Percentiles rank a stretch among this genome's conserved stretches.
Evolutionary conservation across 2,113 vertebrate genomes (phyloP).

Genomic region (Petrocephalus zakoni): DNA sequence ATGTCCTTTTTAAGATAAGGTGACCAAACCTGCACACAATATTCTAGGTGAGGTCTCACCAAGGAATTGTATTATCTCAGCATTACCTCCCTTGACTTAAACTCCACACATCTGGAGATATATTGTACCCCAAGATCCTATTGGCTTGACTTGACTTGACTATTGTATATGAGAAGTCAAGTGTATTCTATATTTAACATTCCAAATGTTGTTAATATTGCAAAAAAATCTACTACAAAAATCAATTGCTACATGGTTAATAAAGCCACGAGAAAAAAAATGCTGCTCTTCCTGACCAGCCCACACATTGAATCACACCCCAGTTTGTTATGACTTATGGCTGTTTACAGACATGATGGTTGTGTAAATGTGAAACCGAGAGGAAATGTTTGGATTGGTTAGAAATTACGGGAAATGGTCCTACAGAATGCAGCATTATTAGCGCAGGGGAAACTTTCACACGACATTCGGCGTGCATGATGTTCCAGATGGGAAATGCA

Average conservation of each 20-base stretch:
- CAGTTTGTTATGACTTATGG: not conserved
- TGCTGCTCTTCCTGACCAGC: not conserved
- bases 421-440: not conserved
- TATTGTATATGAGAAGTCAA: not conserved
- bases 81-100: too few relatives aligned
- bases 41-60: too few relatives aligned
- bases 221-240: not conserved
- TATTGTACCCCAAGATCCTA: too few relatives aligned
- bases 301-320: not conserved
- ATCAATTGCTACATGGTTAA: not conserved
- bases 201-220: too few relatives aligned
- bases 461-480: not conserved
- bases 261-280: not conserved
- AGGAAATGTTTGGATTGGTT: slow-evolving; percentile 1
- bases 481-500: not conserved
- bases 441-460: not conserved
- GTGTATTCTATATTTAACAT: too few relatives aligned
- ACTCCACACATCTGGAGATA: not conserved
- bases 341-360: not conserved
- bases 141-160: not conserved
- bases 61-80: too few relatives aligned
- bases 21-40: too few relatives aligned
- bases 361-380: slow-evolving; percentile 3
- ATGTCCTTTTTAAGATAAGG: too few relatives aligned
- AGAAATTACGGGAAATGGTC: not conserved